Evolutionary conservation across 2,888 invertebrate species (phyloP).

Genomic region (Metacarcinus magister): DNA sequence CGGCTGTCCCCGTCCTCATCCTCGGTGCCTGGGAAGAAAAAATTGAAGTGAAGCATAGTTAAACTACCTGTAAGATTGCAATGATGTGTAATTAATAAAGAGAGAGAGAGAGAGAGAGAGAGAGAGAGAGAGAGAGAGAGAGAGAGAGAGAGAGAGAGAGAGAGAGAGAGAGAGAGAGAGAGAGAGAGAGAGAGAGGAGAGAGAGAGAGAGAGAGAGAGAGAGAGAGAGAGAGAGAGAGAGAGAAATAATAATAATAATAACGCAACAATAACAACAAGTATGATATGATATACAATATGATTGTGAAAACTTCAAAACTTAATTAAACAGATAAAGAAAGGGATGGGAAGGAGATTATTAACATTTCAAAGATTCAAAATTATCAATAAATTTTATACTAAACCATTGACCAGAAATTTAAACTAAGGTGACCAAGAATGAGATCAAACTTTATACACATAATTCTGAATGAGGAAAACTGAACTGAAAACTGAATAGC

Average conservation of each 20-base stretch:
- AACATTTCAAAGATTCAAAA: neutral
- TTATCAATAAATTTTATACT: neutral
- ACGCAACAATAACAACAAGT: too few relatives aligned
- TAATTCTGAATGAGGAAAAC: neutral
- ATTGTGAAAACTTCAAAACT: neutral
- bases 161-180: neutral
- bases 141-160: neutral
- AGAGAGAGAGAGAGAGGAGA: neutral
- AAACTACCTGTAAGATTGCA: neutral
- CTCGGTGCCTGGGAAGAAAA: neutral
- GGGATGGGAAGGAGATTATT: neutral
- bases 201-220: neutral
- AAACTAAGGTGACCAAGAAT: neutral
- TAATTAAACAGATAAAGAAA: neutral
- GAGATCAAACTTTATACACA: neutral
- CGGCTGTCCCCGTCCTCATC: slow-evolving; percentile 6
- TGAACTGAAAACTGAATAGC: neutral
- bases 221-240: neutral
- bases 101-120: neutral
- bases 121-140: neutral
- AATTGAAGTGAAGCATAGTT: neutral
- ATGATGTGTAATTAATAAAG: neutral
- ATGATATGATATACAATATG: neutral
- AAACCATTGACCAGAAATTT: neutral
- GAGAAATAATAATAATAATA: neutral